These are phyloP conservation scores for Andrena cerasifolii DNA, from an alignment of 1,140 invertebrate genomes.

Conservation along the genomic window DNA sequence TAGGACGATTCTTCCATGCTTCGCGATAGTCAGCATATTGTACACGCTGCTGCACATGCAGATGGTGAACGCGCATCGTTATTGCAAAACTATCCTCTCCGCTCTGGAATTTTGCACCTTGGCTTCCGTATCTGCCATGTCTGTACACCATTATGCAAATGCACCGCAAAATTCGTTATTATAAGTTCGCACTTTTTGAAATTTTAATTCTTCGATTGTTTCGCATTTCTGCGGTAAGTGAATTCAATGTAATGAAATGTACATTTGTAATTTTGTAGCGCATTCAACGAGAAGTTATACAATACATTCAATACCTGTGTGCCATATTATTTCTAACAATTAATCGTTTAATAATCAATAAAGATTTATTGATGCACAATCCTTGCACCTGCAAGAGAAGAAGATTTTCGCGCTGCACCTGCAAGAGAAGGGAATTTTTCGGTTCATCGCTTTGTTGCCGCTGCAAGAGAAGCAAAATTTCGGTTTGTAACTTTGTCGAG, in stretches of 20 bases:
- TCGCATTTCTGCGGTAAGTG: neutral
- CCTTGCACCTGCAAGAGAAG: too few relatives aligned
- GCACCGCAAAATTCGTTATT: neutral
- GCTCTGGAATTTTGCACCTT: slow-evolving; percentile 50
- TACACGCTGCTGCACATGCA: slow-evolving; percentile 64
- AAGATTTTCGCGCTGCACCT: too few relatives aligned
- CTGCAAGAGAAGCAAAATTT: too few relatives aligned
- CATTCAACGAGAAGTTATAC: too few relatives aligned
- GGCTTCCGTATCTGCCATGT: slow-evolving; percentile 47
- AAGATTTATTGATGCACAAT: too few relatives aligned
- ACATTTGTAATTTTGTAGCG: neutral
- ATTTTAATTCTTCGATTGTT: neutral
- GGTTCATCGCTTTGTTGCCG: too few relatives aligned
- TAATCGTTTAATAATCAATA: too few relatives aligned
- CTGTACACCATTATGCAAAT: neutral
- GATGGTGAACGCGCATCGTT: slow-evolving; percentile 36
- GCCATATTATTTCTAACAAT: too few relatives aligned
- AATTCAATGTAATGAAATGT: neutral
- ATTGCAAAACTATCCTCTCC: slow-evolving; percentile 21
- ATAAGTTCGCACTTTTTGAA: too few relatives aligned
- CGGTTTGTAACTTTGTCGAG: too few relatives aligned
- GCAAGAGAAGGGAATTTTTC: too few relatives aligned
- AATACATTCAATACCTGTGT: too few relatives aligned
- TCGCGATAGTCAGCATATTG: slow-evolving; percentile 64
- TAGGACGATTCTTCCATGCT: slow-evolving; percentile 57